Base-by-base conservation (phyloP, 2,113 vertebrate species). In the Cyprinodon brontotheroides region DNA sequence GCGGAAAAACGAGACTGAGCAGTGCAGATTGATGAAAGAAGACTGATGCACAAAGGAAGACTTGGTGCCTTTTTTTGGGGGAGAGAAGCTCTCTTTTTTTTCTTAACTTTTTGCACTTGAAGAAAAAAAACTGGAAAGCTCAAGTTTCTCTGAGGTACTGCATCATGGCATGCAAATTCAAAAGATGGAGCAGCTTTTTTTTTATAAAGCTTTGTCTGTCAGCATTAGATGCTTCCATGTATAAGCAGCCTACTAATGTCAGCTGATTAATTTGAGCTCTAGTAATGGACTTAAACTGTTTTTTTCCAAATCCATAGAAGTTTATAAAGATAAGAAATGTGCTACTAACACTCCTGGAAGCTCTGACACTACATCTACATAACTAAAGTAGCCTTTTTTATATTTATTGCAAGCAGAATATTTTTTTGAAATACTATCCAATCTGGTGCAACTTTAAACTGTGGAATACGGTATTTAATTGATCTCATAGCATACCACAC, bases 21-120 rank as follows among this genome's bases (percentile, higher is more conserved):
- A 61, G 70, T 70, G 70, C 73, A 79, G 60, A 82, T 20, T 61
- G 73, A 65, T 50, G 41, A 73, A 76, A 73, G 72, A 81, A 80
- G 74, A 91, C 79, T 74, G 72, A 87, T 84, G 75, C 68, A 84
- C 81, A 88, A 61, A 83, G 69, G 61, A 88, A 78, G 59, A 82
- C 17, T 68, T 67, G 47, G 7, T 36, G 20, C 12, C 5, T 4
- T 63, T 13, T 63, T 39, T 65, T 61, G 72, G 66, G 66, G 77
- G 78, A 68, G 80, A 41, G 29, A 77, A 78, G 15, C 71, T 82
- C 57, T 75, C 50, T 83, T 63, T 72, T 72, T 86, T 84, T 81
- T 64, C 61, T 79, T 81, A 88, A 83, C 71, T 72, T 79, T 76
- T 85, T 91, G 88, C 87, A 92, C 89, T 91, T 85, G 74, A 87